phyloP scores from a whole-genome alignment of 2,888 invertebrate species.

The Drosophila emarginata region DNA sequence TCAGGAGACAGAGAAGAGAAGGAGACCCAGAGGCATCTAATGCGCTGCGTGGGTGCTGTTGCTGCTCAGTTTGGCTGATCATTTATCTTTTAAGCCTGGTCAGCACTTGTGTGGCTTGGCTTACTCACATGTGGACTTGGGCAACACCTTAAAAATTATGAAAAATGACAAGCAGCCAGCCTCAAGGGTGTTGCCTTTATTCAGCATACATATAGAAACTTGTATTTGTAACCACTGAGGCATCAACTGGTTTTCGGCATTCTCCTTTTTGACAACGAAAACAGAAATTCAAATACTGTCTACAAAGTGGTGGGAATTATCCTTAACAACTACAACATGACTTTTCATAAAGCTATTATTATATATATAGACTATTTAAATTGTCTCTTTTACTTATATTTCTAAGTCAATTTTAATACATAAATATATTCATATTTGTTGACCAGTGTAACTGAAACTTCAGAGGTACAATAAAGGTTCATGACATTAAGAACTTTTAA shows the following conservation, averaged over 20 bases:
- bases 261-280: no score
- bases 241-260: neutral
- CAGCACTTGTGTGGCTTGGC: slow-evolving; percentile 22
- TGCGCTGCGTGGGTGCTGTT: slow-evolving; percentile 60
- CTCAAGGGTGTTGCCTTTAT: slow-evolving; percentile 6
- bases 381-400: no score
- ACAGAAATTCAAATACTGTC: no score
- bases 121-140: slow-evolving; percentile 8
- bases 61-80: slow-evolving; percentile 30
- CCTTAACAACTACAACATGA: no score
- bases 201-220: neutral
- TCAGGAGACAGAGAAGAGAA: neutral
- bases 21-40: slow-evolving; percentile 25
- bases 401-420: no score
- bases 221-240: neutral
- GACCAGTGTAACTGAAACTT: no score
- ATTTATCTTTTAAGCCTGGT: slow-evolving; percentile 37
- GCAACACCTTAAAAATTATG: slow-evolving; percentile 14
- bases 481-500: no score
- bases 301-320: no score
- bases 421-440: no score
- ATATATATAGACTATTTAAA: no score
- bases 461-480: no score
- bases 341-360: no score
- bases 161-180: slow-evolving; percentile 10